These are phyloP conservation scores for Ypsolopha scabrella DNA, from an alignment of 2,888 invertebrate genomes.

Conservation along the genomic window DNA sequence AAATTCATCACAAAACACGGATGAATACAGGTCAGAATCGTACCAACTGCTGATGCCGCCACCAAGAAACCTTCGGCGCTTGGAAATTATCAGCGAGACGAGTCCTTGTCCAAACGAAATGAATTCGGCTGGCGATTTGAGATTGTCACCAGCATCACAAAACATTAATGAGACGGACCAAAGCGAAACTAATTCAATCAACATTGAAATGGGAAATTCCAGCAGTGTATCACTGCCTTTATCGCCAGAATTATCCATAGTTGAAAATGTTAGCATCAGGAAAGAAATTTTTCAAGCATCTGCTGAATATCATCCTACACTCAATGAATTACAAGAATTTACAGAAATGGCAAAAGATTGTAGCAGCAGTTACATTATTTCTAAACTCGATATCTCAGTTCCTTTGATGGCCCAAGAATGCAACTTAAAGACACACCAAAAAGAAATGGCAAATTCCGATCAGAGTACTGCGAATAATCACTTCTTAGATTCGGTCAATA, in stretches of 20 bases:
- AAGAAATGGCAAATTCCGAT: not conserved
- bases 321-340: conserved; percentile 26
- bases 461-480: not conserved
- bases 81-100: conserved; percentile 36
- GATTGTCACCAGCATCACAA: conserved; percentile 7
- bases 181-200: conserved; percentile 3
- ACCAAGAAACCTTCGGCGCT: conserved; percentile 13
- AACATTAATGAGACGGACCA: conserved; percentile 1
- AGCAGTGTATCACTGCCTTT: conserved; percentile 43
- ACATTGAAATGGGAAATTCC: conserved; percentile 25
- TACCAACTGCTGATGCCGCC: conserved; percentile 37
- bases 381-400: conserved; percentile 32
- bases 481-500: not conserved
- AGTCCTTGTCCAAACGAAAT: conserved; percentile 12
- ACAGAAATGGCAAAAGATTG: conserved; percentile 12
- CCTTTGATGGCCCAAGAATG: conserved; percentile 46
- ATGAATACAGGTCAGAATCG: conserved; percentile 44
- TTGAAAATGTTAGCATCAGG: conserved; percentile 46
- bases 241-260: conserved; percentile 54
- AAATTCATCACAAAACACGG: conserved; percentile 28
- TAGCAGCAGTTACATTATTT: conserved; percentile 29
- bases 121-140: not conserved
- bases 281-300: conserved; percentile 24
- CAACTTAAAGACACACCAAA: conserved; percentile 5
- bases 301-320: conserved; percentile 19